Evolutionary conservation across 92 coral and sea anemone genomes (phyloP).

Genomic region (Actinostola sp.): DNA sequence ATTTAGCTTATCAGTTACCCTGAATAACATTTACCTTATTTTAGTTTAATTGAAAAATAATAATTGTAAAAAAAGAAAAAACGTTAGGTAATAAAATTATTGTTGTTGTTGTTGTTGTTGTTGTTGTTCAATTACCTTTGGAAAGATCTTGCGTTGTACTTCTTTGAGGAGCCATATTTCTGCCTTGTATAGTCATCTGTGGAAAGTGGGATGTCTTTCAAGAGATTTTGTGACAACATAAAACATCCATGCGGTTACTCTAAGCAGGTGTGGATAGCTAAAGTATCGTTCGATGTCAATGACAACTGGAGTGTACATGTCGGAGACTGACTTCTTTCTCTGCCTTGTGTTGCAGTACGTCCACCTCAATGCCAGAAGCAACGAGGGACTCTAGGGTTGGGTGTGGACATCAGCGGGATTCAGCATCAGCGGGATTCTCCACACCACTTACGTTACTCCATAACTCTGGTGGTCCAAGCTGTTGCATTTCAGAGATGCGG

Average conservation of each 20-base stretch:
- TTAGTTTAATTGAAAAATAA: too few species aligned
- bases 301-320: constrained; percentile 12
- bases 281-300: constrained; percentile 52
- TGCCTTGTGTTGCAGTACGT: constrained; percentile 37
- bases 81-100: too few species aligned
- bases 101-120: too few species aligned
- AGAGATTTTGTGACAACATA: constrained; percentile 55
- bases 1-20: too few species aligned
- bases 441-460: constrained; percentile 44
- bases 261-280: constrained; percentile 22
- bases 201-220: constrained; percentile 43
- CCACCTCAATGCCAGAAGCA: constrained; percentile 31
- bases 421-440: constrained; percentile 63
- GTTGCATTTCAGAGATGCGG: constrained; percentile 58
- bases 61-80: too few species aligned
- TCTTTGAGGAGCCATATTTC: constrained; percentile 43
- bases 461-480: constrained; percentile 39
- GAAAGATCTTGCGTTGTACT: constrained; percentile 41
- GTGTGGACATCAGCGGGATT: constrained; percentile 49
- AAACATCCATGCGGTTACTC: constrained; percentile 51
- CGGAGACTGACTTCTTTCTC: constrained; percentile 38
- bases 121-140: constrained; percentile 27
- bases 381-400: constrained; percentile 45
- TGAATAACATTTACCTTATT: too few species aligned
- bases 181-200: constrained; percentile 44